Evolutionary conservation across 2,888 invertebrate genomes (phyloP), one percentile per base, ranked within the genome.

Genomic region (Spatulosminthurus flaviceps): DNA sequence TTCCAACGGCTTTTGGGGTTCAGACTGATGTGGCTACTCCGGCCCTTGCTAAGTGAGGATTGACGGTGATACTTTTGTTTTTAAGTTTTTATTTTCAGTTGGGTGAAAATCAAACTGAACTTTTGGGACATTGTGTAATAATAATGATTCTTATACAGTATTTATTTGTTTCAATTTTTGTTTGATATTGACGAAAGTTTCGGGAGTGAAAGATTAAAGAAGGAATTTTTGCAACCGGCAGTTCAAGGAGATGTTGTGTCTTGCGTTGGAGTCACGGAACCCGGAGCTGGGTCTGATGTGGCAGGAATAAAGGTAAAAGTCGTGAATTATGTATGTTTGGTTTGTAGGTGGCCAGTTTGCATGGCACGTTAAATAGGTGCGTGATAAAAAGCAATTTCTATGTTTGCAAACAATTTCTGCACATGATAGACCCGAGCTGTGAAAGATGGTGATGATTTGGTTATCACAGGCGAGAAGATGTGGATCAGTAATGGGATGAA

Each of bases 391-490:
- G 34, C 4, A 34, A 34, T 34, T 34, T 9, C 34, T 4, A 7
- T 34, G 5, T 34, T 4, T 34, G 5, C 34, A 34, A 9, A 34
- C 9, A 7, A 9, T 34, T 34, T 34, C 26, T 64, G 22, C 64
- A 21, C 21, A 24, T 21, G 1, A 22, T 13, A 34, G 34, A 34
- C 34, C 4, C 34, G 34, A 34, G 90, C 90, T 9, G 87, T 87
- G 34, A 86, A 87, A 79, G 83, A 87, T 60, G 88, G 88, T 13
- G 87, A 87, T 79, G 89, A 89, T 83, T 84, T 88, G 22, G 86
- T 90, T 19, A 90, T 90, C 60, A 90, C 90, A 85, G 90, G 90
- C 0, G 87, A 88, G 28, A 90, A 90, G 85, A 82, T 82, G 83
- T 84, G 83, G 83, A 84, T 84, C 29, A 90, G 90, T 1, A 90